phyloP scores from a whole-genome alignment of 1,140 invertebrate genomes.

The Drosophila lacteicornis region DNA sequence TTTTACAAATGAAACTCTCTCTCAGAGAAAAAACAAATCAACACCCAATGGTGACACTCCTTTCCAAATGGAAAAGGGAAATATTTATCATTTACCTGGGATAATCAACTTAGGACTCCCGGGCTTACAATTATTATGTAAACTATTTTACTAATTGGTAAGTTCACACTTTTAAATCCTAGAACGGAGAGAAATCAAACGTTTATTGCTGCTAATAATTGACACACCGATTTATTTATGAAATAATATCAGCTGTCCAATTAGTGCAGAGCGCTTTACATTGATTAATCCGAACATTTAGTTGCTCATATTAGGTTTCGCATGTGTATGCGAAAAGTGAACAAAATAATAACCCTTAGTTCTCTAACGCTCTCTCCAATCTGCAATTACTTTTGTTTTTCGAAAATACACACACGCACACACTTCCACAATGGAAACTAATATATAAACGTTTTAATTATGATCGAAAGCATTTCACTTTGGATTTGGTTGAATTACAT shows the following conservation, averaged over 20 bases:
- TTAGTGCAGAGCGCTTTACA: slow-evolving; percentile 6
- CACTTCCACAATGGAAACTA: not conserved
- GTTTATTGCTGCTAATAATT: not conserved
- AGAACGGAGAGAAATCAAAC: not conserved
- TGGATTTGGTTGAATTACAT: not conserved
- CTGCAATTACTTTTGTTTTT: slow-evolving; percentile 2
- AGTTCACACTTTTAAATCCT: not conserved
- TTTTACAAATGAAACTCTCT: slow-evolving; percentile 23
- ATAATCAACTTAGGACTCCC: not conserved
- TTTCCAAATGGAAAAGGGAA: not conserved
- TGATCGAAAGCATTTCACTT: slow-evolving; percentile 11
- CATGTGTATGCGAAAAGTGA: too few relatives aligned
- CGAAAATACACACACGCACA: not conserved
- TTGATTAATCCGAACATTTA: slow-evolving; percentile 13
- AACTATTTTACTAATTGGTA: slow-evolving; percentile 1
- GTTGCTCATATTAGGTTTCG: slow-evolving; percentile 2
- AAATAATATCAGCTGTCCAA: slow-evolving; percentile 5
- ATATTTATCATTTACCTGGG: too few relatives aligned
- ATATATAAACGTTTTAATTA: slow-evolving; percentile 11
- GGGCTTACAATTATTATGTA: not conserved
- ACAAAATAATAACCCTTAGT: slow-evolving; percentile 9
- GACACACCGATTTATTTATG: slow-evolving; percentile 9
- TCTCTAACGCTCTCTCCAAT: not conserved
- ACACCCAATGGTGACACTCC: slow-evolving; percentile 32
- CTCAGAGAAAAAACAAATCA: slow-evolving; percentile 21